Percentiles rank a stretch among this genome's conserved stretches.
phyloP scores from a whole-genome alignment of 2,888 invertebrate genomes.

The Minunthozetes semirufus region DNA sequence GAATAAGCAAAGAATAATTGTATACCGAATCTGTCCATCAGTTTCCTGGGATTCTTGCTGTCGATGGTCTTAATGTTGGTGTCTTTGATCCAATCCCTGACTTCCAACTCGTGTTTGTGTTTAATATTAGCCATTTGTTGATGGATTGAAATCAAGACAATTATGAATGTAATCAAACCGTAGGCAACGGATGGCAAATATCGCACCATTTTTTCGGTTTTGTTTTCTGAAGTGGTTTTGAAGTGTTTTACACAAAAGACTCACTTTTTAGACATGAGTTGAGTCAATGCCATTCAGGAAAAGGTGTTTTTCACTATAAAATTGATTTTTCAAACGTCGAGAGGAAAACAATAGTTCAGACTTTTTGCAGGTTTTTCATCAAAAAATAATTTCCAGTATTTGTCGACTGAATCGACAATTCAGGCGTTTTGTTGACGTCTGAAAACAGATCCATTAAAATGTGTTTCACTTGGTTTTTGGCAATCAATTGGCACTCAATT shows the following conservation, averaged over 20 bases:
- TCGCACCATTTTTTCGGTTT: neutral
- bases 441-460: too few species aligned
- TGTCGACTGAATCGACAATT: too few species aligned
- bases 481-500: too few species aligned
- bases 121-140: neutral
- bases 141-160: conserved; percentile 14
- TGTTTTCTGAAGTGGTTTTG: neutral
- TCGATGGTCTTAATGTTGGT: neutral
- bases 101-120: neutral
- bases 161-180: neutral
- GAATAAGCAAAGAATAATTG: neutral
- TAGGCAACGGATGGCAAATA: neutral
- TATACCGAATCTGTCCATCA: neutral
- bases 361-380: too few species aligned
- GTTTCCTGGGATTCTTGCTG: neutral
- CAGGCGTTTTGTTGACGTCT: too few species aligned
- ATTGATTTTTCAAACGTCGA: too few species aligned
- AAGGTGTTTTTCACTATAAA: too few species aligned
- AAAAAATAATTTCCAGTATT: too few species aligned
- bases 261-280: too few species aligned
- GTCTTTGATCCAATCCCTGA: neutral
- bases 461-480: too few species aligned
- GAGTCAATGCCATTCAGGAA: too few species aligned
- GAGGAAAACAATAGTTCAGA: too few species aligned
- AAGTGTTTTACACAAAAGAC: neutral